Evolutionary conservation across 2,113 vertebrate genomes (phyloP).

Genomic region (Spizaetus ornatus): DNA sequence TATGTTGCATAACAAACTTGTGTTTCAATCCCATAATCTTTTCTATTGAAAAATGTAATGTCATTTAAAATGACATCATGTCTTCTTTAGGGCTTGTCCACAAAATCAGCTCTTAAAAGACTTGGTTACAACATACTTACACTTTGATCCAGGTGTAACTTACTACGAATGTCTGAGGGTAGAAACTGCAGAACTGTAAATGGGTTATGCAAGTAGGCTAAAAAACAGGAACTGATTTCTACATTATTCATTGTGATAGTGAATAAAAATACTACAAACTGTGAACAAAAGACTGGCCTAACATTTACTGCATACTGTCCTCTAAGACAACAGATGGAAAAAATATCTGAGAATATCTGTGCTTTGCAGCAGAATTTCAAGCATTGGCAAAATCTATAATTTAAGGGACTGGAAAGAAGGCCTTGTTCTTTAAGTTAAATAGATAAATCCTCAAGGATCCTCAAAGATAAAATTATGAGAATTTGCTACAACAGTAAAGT

Average conservation of each 20-base stretch:
- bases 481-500: neutral
- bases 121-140: neutral
- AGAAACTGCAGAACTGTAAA: neutral
- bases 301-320: neutral
- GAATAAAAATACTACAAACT: neutral
- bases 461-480: neutral
- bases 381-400: neutral
- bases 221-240: neutral
- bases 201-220: neutral
- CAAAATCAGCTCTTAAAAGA: neutral
- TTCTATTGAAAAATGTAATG: rapidly evolving
- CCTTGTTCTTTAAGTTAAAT: neutral
- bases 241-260: neutral
- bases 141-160: neutral
- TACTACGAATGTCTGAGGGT: neutral
- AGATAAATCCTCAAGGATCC: neutral
- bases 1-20: neutral
- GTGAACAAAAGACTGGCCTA: neutral
- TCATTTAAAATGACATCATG: neutral
- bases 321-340: neutral
- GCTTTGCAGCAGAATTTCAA: neutral
- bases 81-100: neutral
- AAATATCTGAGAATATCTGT: neutral
- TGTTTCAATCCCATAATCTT: neutral
- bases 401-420: neutral